A percentile compares a stretch with the other conserved stretches of the same genome.
These are phyloP conservation scores for Nibea coibor DNA, from an alignment of 2,113 vertebrate species.

Conservation along the genomic window DNA sequence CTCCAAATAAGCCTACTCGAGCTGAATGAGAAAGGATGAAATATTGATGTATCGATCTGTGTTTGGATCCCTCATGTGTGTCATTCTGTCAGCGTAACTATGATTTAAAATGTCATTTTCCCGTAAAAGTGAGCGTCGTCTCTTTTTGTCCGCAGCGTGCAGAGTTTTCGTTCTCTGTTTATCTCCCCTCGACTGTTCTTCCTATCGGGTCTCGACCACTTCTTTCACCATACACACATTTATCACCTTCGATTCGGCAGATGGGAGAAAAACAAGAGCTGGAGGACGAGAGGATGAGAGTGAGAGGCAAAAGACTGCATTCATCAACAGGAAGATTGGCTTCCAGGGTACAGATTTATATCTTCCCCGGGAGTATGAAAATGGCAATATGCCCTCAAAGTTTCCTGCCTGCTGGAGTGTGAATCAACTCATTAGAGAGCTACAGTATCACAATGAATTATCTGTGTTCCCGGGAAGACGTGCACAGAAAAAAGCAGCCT, in stretches of 20 bases:
- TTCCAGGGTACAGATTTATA: slow-evolving; percentile 40
- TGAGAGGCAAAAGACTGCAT: slow-evolving; percentile 34
- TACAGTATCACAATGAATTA: slow-evolving; percentile 17
- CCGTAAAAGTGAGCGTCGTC: slow-evolving; percentile 11
- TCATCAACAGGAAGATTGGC: slow-evolving; percentile 46
- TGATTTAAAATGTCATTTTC: slow-evolving; percentile 56
- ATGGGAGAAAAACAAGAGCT: slow-evolving; percentile 35
- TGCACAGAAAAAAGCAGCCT: slow-evolving; percentile 22
- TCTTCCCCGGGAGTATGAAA: slow-evolving; percentile 32
- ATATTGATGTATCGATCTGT: slow-evolving; percentile 67
- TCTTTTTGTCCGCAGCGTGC: neutral
- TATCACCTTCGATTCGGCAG: slow-evolving; percentile 55
- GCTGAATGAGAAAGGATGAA: slow-evolving; percentile 47
- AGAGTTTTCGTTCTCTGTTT: slow-evolving; percentile 19
- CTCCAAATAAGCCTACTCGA: slow-evolving; percentile 17
- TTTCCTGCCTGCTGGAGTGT: slow-evolving; percentile 51
- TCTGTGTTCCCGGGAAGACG: slow-evolving; percentile 5
- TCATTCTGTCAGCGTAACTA: slow-evolving; percentile 41
- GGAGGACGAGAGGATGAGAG: slow-evolving; percentile 31
- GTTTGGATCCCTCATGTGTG: slow-evolving; percentile 19
- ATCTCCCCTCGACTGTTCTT: neutral
- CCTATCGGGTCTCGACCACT: slow-evolving; percentile 11
- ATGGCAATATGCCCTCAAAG: slow-evolving; percentile 41
- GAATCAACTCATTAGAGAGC: slow-evolving; percentile 53
- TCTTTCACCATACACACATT: slow-evolving; percentile 20